phyloP scores from a whole-genome alignment of 1,140 invertebrate species.

The Phymastichus coffea region DNA sequence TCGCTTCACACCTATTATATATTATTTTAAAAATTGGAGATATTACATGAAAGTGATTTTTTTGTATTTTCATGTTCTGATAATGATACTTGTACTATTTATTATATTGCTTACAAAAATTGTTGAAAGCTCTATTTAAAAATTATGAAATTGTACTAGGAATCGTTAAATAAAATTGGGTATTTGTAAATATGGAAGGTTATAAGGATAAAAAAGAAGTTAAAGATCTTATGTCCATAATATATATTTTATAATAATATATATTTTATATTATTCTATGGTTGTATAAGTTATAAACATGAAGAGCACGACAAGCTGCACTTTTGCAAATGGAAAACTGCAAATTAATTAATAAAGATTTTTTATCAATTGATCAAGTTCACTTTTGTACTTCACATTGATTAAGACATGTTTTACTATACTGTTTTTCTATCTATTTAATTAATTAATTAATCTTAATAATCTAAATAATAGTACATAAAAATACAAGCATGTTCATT shows the following conservation, averaged over 20 bases:
- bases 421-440: no score
- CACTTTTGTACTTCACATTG: conserved; percentile 8
- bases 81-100: no score
- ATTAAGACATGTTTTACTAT: not conserved
- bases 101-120: no score
- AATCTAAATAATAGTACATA: not conserved
- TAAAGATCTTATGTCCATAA: conserved; percentile 6
- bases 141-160: conserved; percentile 34
- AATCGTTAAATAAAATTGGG: no score
- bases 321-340: conserved; percentile 14
- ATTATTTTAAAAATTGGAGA: no score
- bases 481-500: not conserved
- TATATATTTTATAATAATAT: conserved; percentile 22
- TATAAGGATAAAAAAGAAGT: no score
- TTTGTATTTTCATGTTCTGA: no score
- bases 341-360: conserved; percentile 18
- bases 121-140: no score
- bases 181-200: no score
- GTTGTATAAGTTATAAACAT: conserved; percentile 32
- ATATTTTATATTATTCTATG: conserved; percentile 30
- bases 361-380: not conserved
- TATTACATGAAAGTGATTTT: no score
- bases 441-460: no score
- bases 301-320: conserved; percentile 30
- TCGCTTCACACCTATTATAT: no score